Evolutionary conservation across 2,888 invertebrate species (phyloP).

Genomic region (Zygogramma bicolorata): DNA sequence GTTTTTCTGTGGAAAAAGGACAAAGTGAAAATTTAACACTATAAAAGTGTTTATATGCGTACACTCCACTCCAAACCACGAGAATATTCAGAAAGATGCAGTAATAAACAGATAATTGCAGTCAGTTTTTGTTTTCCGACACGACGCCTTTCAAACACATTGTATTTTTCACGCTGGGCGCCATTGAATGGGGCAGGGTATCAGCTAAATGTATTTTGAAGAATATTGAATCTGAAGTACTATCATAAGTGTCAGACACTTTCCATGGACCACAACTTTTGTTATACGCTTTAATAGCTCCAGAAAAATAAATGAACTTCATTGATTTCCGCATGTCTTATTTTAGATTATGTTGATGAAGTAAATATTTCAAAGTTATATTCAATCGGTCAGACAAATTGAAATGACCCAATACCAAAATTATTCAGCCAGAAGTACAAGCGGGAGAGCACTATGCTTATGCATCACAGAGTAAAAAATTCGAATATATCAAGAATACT

Average conservation of each 20-base stretch:
- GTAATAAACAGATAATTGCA: too few relatives aligned
- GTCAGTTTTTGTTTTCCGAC: too few relatives aligned
- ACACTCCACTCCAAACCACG: too few relatives aligned
- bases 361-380: constrained; percentile 19
- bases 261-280: constrained; percentile 22
- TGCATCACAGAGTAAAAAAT: constrained; percentile 8
- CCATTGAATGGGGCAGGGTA: too few relatives aligned
- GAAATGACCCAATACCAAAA: not conserved
- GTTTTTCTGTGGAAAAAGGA: too few relatives aligned
- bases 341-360: constrained; percentile 12
- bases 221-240: too few relatives aligned
- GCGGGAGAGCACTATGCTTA: constrained; percentile 20
- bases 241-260: constrained; percentile 14
- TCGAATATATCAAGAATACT: not conserved
- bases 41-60: too few relatives aligned
- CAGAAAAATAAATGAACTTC: constrained; percentile 14
- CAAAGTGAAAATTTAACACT: too few relatives aligned
- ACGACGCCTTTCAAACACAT: too few relatives aligned
- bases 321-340: constrained; percentile 14
- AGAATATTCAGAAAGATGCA: too few relatives aligned
- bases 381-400: constrained; percentile 10
- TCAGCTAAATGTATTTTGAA: too few relatives aligned
- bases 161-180: too few relatives aligned
- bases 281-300: not conserved
- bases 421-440: constrained; percentile 11